These are phyloP conservation scores for Trichosurus vulpecula DNA, from an alignment of 2,797 vertebrate species.

Conservation along the genomic window DNA sequence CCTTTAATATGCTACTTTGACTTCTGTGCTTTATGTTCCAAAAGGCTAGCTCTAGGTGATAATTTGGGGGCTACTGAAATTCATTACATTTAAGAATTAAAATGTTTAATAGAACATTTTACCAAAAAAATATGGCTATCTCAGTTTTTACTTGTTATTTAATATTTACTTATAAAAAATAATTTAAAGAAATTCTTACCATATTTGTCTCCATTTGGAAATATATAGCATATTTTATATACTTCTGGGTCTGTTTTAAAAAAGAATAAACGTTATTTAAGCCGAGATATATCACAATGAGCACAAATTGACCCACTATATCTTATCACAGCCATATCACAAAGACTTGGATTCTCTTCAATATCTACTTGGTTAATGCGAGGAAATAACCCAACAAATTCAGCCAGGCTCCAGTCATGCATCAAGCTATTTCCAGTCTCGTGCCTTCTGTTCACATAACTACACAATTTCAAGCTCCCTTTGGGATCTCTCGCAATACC, in stretches of 20 bases:
- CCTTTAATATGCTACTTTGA: neutral
- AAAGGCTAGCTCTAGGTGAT: neutral
- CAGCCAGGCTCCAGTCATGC: neutral
- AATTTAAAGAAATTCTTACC: conserved; percentile 82
- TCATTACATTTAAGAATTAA: conserved; percentile 50
- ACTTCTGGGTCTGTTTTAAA: conserved; percentile 77
- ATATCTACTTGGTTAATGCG: neutral
- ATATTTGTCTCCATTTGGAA: conserved; percentile 89
- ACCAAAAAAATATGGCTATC: conserved; percentile 21
- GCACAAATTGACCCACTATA: conserved; percentile 37
- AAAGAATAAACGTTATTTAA: conserved; percentile 63
- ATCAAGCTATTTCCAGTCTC: neutral
- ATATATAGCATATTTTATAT: conserved; percentile 83
- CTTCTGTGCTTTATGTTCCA: neutral
- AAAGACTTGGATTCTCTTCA: conserved; percentile 30
- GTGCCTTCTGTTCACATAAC: neutral
- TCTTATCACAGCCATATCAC: conserved; percentile 24
- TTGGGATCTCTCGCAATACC: neutral
- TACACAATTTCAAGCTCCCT: neutral
- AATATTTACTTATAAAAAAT: conserved; percentile 54
- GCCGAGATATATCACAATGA: conserved; percentile 27
- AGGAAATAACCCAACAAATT: conserved; percentile 52
- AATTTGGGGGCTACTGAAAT: neutral
- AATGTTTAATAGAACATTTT: conserved; percentile 27
- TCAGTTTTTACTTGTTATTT: conserved; percentile 24